Conservation (phyloP, 2,888 invertebrate genomes). For the Ochlodes sylvanus region DNA sequence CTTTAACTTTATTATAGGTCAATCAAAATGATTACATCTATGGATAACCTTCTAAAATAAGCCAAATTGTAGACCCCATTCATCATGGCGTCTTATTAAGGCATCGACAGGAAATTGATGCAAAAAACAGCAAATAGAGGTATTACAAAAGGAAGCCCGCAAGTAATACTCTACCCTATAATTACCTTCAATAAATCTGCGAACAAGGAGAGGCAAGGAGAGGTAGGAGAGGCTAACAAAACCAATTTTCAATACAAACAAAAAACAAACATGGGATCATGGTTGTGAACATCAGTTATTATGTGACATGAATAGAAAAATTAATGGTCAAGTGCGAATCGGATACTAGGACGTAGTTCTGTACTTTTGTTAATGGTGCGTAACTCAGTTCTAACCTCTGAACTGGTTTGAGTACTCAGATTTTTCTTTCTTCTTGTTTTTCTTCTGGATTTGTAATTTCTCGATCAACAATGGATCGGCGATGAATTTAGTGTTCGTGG, state of each 20-base stretch:
- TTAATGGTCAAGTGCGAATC: not conserved
- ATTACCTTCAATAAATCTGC: slow-evolving; percentile 73
- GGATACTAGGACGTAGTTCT: not conserved
- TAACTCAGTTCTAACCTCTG: too few relatives aligned
- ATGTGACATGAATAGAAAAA: slow-evolving; percentile 50
- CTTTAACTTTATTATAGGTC: too few relatives aligned
- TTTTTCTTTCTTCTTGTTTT: too few relatives aligned
- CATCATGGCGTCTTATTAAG: slow-evolving; percentile 49
- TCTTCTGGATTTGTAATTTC: too few relatives aligned
- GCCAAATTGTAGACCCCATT: slow-evolving; percentile 47
- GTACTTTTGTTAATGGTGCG: too few relatives aligned
- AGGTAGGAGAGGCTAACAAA: slow-evolving; percentile 46
- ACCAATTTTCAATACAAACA: slow-evolving; percentile 57
- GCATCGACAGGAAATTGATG: slow-evolving; percentile 49
- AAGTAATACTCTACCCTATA: slow-evolving; percentile 59
- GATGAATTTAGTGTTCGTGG: too few relatives aligned
- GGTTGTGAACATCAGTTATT: slow-evolving; percentile 48
- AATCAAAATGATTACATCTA: not conserved
- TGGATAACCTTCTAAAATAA: slow-evolving; percentile 41
- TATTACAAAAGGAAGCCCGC: slow-evolving; percentile 48
- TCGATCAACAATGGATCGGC: too few relatives aligned
- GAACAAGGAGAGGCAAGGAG: slow-evolving; percentile 42
- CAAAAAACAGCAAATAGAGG: slow-evolving; percentile 44
- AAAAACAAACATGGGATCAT: slow-evolving; percentile 48
- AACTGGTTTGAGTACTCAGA: too few relatives aligned